Percentiles rank a stretch among this genome's conserved stretches.
phyloP scores from a whole-genome alignment of 2,888 invertebrate species.

The Caenorhabditis virilis region DNA sequence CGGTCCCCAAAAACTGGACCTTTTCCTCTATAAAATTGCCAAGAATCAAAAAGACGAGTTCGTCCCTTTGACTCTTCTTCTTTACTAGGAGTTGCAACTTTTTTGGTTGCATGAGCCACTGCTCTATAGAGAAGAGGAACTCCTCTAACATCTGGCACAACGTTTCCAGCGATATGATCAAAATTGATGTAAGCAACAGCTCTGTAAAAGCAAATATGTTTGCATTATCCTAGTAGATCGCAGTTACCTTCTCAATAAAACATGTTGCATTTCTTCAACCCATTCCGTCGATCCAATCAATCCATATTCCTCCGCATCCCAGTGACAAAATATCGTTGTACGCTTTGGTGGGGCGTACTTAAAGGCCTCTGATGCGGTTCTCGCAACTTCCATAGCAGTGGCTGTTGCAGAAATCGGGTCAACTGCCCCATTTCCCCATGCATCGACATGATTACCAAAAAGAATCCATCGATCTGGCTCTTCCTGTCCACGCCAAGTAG shows the following conservation, averaged over 20 bases:
- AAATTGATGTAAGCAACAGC: conserved; percentile 56
- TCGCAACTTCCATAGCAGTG: conserved; percentile 70
- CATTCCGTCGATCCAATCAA: conserved; percentile 72
- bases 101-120: conserved; percentile 34
- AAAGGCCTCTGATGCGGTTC: conserved; percentile 18
- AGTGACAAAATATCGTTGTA: conserved; percentile 70
- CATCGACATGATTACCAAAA: conserved; percentile 73
- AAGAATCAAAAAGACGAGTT: conserved; percentile 39
- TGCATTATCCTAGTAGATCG: too few species aligned
- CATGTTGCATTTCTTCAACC: conserved; percentile 69
- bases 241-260: conserved; percentile 11
- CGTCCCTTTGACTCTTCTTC: conserved; percentile 9
- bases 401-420: conserved; percentile 72
- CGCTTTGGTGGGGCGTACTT: conserved; percentile 48
- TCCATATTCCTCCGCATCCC: conserved; percentile 72
- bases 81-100: conserved; percentile 1
- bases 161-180: conserved; percentile 51
- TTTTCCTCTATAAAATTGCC: conserved; percentile 34
- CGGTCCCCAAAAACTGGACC: conserved; percentile 37
- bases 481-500: conserved; percentile 62
- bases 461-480: conserved; percentile 72
- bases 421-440: conserved; percentile 71
- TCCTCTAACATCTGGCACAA: conserved; percentile 38
- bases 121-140: conserved; percentile 44
- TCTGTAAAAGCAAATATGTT: conserved; percentile 8